Evolutionary conservation across 2,888 invertebrate genomes (phyloP).

Genomic region (Hymenopus coronatus): DNA sequence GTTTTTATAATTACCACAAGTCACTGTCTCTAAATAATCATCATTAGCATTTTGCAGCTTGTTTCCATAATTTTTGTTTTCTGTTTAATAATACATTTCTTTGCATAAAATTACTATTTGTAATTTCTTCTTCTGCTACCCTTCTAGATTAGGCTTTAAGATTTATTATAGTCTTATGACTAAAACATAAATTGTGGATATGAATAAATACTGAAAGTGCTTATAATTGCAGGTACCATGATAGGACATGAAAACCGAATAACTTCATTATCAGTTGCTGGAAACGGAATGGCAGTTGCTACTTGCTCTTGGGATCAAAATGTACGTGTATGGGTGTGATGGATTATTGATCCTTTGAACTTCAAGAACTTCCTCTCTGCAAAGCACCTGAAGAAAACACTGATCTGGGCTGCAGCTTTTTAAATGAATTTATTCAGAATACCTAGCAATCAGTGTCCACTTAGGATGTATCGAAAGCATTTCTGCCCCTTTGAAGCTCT

Average conservation of each 20-base stretch:
- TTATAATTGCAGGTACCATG: constrained; percentile 59
- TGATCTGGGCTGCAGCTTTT: background rate
- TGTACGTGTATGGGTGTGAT: constrained; percentile 82
- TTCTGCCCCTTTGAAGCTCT: background rate
- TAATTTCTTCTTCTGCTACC: no score
- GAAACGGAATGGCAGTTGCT: constrained; percentile 82
- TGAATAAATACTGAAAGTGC: background rate
- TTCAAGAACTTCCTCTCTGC: background rate
- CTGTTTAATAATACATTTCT: no score
- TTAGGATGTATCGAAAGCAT: background rate
- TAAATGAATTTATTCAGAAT: background rate
- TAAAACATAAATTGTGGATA: background rate
- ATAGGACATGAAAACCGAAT: constrained; percentile 84
- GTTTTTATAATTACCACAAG: no score
- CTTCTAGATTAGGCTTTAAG: no score
- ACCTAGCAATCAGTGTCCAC: background rate
- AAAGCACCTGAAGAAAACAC: background rate
- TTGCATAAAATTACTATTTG: no score
- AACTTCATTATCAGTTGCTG: constrained; percentile 78
- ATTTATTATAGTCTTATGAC: background rate
- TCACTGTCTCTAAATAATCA: no score
- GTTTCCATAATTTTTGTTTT: no score
- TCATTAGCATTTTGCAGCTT: no score
- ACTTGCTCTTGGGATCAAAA: constrained; percentile 90
- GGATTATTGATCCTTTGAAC: background rate